Base-by-base conservation (phyloP, 1,140 invertebrate species). In the Drosophila parabipectinata region DNA sequence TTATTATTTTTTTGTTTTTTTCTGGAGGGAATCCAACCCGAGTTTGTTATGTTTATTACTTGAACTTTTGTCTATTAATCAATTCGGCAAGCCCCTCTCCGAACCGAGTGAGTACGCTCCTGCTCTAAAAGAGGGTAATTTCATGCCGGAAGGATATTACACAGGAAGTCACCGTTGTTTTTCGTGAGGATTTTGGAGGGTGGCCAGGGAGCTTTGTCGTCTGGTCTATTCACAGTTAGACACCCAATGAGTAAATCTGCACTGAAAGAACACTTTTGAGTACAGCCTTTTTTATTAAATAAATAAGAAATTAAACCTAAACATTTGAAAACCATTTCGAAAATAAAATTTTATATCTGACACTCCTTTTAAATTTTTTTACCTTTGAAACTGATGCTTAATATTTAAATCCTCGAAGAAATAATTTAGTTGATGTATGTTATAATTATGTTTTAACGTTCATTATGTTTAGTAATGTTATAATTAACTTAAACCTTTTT, bases 81-180 rank as follows among this genome's bases (percentile, higher is more conserved):
- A 69, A 57, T 69, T 56, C 51, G 26, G n/a, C 9, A 24, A 8
- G 5, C 30, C 48, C 21, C 21, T 5, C 30, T 1, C 10, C 21
- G 10, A 21, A 24, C 7, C 10, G 15, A 6, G 41, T 4, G 41
- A 24, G 30, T 12, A 12, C 30, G 26, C 34, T 15, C n/a, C 51
- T 61, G 51, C 57, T 12, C 52, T 12, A 10, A 6, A 5, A 12
- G 59, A 62, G 56, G 48, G 75, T 62, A 67, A 83, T 83, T 83
- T 60, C 45, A 66, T 55, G 75, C 53, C 79, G 79, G 75, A 82
- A 83, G 79, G 64, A 79, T 82, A 71, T 79, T 52, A 59, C 75
- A 75, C 79, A 74, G 75, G 63, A 83, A 61, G 59, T 79, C 71
- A 32, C 74, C 74, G 79, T 77, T 80, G 72, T 62, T 21, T 41